Conservation (phyloP, 2,113 vertebrate species). For the Podarcis raffonei region DNA sequence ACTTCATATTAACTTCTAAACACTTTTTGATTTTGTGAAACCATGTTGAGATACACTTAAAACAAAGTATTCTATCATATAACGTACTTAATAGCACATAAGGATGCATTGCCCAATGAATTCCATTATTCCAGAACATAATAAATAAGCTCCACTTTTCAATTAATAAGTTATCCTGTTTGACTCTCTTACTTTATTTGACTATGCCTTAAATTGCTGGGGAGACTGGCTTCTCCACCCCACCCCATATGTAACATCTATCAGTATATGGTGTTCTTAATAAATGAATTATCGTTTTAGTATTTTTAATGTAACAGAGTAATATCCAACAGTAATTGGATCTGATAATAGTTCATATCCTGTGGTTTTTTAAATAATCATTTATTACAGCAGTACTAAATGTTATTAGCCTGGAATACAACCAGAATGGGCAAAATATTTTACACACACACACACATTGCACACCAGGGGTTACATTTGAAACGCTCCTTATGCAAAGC, state of each 20-base stretch:
- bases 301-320: neutral
- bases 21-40: neutral
- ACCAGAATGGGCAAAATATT: no score
- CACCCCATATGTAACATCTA: no score
- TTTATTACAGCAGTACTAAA: no score
- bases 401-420: no score
- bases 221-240: no score
- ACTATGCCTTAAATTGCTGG: neutral
- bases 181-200: neutral
- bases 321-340: neutral
- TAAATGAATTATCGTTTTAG: no score
- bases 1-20: neutral
- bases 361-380: neutral
- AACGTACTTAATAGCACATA: neutral
- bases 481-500: neutral
- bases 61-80: neutral
- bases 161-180: neutral
- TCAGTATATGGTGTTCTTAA: no score
- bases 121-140: neutral
- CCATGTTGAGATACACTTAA: neutral
- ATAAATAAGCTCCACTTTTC: neutral
- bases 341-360: neutral
- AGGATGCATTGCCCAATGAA: neutral
- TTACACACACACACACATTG: no score
- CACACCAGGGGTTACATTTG: neutral